A percentile compares a stretch with the other conserved stretches of the same genome.
Evolutionary conservation across 2,113 vertebrate species (phyloP).

Genomic region (Tachysurus vachellii): DNA sequence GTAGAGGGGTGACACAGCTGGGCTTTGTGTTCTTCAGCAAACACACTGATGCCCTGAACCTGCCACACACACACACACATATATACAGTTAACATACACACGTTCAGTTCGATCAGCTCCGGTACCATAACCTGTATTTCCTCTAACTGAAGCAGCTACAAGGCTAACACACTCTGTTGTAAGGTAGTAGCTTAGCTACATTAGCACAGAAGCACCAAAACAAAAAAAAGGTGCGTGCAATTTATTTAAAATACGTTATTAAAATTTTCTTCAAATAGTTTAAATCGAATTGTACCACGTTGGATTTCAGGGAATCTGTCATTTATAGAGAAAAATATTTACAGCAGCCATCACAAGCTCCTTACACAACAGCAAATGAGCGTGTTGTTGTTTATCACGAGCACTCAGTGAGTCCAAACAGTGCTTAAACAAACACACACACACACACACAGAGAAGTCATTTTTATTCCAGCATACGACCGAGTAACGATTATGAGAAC

Average conservation of each 20-base stretch:
- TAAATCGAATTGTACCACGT: neutral
- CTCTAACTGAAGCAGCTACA: neutral
- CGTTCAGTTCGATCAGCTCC: neutral
- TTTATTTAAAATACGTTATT: neutral
- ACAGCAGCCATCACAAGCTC: neutral
- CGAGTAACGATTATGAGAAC: constrained; percentile 64
- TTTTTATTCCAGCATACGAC: neutral
- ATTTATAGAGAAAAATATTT: neutral
- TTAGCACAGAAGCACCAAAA: neutral
- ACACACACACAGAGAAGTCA: constrained; percentile 10
- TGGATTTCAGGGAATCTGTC: neutral
- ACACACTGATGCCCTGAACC: constrained; percentile 46
- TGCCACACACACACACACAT: constrained; percentile 29
- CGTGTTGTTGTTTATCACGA: neutral
- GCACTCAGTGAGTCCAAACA: constrained; percentile 4
- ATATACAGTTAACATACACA: neutral
- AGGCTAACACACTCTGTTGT: neutral
- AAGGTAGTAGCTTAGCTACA: neutral
- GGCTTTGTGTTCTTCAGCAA: constrained; percentile 42
- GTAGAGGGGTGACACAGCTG: constrained; percentile 40
- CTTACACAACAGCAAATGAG: neutral
- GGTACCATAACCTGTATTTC: neutral
- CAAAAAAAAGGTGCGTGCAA: neutral
- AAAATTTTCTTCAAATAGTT: neutral
- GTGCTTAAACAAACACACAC: constrained; percentile 33